These are phyloP conservation scores for Sitta europaea DNA, from an alignment of 2,113 vertebrate species.

Conservation along the genomic window DNA sequence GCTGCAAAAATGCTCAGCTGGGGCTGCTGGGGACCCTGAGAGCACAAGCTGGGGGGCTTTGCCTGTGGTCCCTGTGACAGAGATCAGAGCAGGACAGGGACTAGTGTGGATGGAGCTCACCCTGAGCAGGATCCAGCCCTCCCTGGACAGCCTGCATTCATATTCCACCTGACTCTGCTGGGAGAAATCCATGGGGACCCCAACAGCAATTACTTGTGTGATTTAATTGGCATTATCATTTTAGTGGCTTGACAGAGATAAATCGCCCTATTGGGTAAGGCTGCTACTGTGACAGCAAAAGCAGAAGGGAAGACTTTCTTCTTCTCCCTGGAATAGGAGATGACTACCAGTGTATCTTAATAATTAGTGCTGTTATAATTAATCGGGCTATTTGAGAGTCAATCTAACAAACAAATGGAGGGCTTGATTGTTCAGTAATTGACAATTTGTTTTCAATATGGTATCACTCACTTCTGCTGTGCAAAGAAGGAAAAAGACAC, in stretches of 20 bases:
- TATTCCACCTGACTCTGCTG: constrained; percentile 76
- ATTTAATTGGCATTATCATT: constrained; percentile 96
- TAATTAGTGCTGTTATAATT: constrained; percentile 73
- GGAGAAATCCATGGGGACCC: constrained; percentile 78
- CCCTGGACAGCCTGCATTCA: constrained; percentile 67
- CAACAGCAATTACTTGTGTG: constrained; percentile 87
- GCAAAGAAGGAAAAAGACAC: not conserved
- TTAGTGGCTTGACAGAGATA: constrained; percentile 91
- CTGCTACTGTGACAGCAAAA: constrained; percentile 64
- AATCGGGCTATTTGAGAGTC: constrained; percentile 70
- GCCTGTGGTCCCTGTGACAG: rapidly evolving
- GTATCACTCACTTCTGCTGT: not conserved
- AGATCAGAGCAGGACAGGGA: not conserved
- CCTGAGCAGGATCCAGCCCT: not conserved
- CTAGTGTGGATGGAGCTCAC: not conserved
- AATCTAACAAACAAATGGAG: constrained; percentile 70
- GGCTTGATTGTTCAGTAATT: constrained; percentile 66
- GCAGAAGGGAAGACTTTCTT: constrained; percentile 42
- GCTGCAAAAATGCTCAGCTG: not conserved
- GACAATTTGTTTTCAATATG: constrained; percentile 60
- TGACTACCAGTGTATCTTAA: constrained; percentile 71
- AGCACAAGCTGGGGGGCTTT: not conserved
- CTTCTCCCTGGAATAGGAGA: constrained; percentile 38
- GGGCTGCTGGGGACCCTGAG: not conserved
- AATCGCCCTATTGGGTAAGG: constrained; percentile 75